Percentiles rank a stretch among this genome's conserved stretches.
phyloP scores from a whole-genome alignment of 2,888 invertebrate genomes.

The Drosophila emarginata region DNA sequence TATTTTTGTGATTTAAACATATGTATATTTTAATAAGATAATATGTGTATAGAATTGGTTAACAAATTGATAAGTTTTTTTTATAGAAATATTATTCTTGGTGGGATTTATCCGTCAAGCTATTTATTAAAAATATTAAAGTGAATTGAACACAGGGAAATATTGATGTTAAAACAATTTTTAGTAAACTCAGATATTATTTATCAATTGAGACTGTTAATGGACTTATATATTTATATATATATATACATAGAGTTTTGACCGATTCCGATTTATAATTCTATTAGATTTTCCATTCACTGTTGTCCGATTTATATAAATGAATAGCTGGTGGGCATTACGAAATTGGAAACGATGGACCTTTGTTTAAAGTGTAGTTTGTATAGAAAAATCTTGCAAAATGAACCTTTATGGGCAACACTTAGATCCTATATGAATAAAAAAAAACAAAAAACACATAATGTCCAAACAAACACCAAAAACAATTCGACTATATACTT shows the following conservation, averaged over 20 bases:
- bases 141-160: not conserved
- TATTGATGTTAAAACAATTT: not conserved
- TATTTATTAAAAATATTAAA: not conserved
- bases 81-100: not conserved
- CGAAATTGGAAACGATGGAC: no score
- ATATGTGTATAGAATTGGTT: not conserved
- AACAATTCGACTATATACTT: constrained; percentile 18
- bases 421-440: constrained; percentile 2
- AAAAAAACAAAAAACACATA: not conserved
- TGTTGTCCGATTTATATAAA: no score
- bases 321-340: no score
- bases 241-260: no score
- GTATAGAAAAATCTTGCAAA: not conserved
- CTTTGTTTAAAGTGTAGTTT: not conserved
- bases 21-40: not conserved
- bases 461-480: not conserved
- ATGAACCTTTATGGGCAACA: not conserved
- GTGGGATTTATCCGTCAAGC: not conserved
- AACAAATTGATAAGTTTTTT: not conserved
- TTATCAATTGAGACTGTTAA: not conserved
- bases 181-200: not conserved
- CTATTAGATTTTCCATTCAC: no score
- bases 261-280: no score
- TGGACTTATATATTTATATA: no score
- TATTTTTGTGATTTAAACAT: not conserved